Base-by-base conservation (phyloP, 2,113 vertebrate genomes). In the Gallinago jamesoni region DNA sequence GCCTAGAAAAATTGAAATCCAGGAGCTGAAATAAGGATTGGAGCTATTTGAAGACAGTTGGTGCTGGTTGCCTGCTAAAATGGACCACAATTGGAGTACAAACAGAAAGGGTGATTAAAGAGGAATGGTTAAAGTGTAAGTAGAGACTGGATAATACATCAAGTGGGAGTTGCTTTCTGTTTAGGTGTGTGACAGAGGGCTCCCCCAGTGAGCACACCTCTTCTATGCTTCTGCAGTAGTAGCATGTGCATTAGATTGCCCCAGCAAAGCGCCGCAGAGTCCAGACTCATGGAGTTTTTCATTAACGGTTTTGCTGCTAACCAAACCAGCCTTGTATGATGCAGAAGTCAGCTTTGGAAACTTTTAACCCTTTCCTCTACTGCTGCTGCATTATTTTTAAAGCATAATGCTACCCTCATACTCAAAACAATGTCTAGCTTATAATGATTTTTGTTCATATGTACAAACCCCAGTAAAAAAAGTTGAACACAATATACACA, bases 401-500 rank as follows among this genome's bases (percentile, higher is more conserved):
- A 95, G 53, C 24, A 27, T 5, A 1, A 43, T 52, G 41, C 41
- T 73, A 67, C 75, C 24, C 35, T 85, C 74, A 43, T 37, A 47
- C 1, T 7, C 69, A 88, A 91, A 87, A 83, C 33, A 60, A 83
- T 4, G 14, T 45, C 52, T 73, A 43, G n/a, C 9, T 83, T 86
- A 19, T 23, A 33, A 60, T 31, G 53, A 47, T 60, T 78, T 77
- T 52, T 89, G 57, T 95, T 98, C 89, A 99, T 67, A 98, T 97
- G 97, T 99, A 99, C 94, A 99, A 92, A 96, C 98, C 97, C 99
- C 99, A 99, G 96, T 99, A 99, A 98, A 99, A 98, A 95, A 98
- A 98, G 95, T 99, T 99, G 97, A 99, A 99, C 87, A 98, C 95
- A 94, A 99, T 98, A 95, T 99, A 99, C 78, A 98, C 98, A 87